These are phyloP conservation scores for Clanis bilineata DNA, from an alignment of 2,888 invertebrate genomes.

Conservation along the genomic window DNA sequence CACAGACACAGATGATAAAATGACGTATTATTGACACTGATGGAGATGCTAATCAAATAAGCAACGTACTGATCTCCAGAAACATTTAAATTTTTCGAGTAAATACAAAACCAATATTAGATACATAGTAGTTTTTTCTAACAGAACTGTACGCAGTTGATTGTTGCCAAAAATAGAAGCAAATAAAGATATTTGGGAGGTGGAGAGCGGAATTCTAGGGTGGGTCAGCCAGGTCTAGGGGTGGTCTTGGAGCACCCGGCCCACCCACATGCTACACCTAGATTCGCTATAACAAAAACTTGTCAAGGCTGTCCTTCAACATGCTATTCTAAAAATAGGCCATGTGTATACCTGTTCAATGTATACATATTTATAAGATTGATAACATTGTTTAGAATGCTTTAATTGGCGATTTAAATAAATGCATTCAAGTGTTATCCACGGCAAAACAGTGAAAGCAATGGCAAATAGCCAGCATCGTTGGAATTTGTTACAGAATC, in stretches of 20 bases:
- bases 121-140: too few relatives aligned
- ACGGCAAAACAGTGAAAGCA: conserved; percentile 19
- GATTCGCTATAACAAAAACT: background rate
- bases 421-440: conserved; percentile 4
- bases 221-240: too few relatives aligned
- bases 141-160: too few relatives aligned
- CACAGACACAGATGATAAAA: background rate
- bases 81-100: background rate
- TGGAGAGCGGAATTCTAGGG: too few relatives aligned
- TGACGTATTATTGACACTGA: conserved; percentile 10
- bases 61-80: background rate
- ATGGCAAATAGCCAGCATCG: conserved; percentile 22
- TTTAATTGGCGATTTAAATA: background rate
- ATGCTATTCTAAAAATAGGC: background rate
- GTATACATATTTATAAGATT: background rate
- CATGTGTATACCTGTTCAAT: background rate
- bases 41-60: conserved; percentile 16
- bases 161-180: too few relatives aligned
- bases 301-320: background rate
- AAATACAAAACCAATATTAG: background rate
- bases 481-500: conserved; percentile 11
- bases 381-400: background rate
- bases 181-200: too few relatives aligned
- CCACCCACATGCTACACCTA: too few relatives aligned
- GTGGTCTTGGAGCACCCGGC: too few relatives aligned